These are phyloP conservation scores for Gymnopithys bicolor DNA, from an alignment of 2,797 vertebrate species.

Conservation along the genomic window DNA sequence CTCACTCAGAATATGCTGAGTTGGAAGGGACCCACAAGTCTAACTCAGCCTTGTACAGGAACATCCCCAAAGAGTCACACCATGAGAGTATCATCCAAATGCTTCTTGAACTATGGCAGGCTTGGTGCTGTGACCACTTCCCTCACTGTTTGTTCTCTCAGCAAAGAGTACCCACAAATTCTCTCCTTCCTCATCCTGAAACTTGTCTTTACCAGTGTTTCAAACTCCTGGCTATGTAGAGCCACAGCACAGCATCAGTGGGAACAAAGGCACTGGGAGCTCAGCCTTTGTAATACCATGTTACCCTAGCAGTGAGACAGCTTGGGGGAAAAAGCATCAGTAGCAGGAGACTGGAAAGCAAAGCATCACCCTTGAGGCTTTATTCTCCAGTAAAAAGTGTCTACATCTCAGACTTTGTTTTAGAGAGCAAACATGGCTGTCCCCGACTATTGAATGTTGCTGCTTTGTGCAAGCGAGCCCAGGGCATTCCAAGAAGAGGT, in stretches of 20 bases:
- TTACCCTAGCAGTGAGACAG: neutral
- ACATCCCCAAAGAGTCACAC: neutral
- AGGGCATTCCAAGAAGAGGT: neutral
- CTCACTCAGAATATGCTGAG: neutral
- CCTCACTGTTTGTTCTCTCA: neutral
- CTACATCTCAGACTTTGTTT: constrained; percentile 1
- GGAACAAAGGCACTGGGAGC: neutral
- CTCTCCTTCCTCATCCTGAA: neutral
- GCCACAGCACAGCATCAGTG: fast-evolving
- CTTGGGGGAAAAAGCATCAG: neutral
- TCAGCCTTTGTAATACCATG: no score
- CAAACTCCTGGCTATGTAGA: neutral
- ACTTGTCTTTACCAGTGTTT: neutral
- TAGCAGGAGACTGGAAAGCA: neutral
- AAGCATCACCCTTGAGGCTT: neutral
- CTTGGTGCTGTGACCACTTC: neutral
- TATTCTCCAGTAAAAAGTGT: neutral
- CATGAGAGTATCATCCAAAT: neutral
- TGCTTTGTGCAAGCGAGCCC: neutral
- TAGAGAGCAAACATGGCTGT: neutral
- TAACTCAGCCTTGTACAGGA: neutral
- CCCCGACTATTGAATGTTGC: neutral
- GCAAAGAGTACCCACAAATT: neutral
- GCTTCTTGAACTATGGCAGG: neutral
- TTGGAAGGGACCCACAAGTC: neutral